Conservation (phyloP, 2,797 vertebrate genomes). For the Enteromius afrohamiltoni region DNA sequence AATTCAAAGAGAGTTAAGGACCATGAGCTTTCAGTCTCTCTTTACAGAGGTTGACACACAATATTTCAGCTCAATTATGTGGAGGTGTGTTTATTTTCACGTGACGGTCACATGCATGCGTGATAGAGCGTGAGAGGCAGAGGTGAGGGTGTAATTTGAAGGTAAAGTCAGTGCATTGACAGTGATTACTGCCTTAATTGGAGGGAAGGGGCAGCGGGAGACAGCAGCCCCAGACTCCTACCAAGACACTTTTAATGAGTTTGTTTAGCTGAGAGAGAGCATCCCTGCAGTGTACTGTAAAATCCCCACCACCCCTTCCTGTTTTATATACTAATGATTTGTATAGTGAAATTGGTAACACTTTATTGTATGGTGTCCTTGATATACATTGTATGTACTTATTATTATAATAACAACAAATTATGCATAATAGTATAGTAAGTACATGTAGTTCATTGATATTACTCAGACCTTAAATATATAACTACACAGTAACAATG, state of each 20-base stretch:
- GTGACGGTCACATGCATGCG: slow-evolving; percentile 20
- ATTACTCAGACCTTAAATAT: too few relatives aligned
- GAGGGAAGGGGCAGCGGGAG: slow-evolving; percentile 60
- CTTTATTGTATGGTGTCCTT: too few relatives aligned
- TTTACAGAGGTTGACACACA: slow-evolving; percentile 18
- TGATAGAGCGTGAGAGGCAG: slow-evolving; percentile 49
- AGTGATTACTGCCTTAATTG: slow-evolving; percentile 62
- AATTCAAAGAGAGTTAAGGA: not conserved
- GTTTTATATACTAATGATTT: slow-evolving; percentile 29
- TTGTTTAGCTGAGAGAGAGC: slow-evolving; percentile 61
- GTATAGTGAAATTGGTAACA: not conserved
- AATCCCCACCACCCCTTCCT: slow-evolving; percentile 51
- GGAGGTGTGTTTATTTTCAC: slow-evolving; percentile 34
- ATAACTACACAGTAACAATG: too few relatives aligned
- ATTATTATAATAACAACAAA: not conserved
- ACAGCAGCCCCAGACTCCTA: slow-evolving; percentile 47
- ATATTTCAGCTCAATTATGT: slow-evolving; percentile 38
- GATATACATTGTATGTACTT: not conserved
- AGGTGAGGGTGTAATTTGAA: slow-evolving; percentile 58
- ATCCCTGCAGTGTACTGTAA: slow-evolving; percentile 63
- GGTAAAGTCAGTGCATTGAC: slow-evolving; percentile 61
- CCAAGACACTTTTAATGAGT: slow-evolving; percentile 60
- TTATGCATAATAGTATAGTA: not conserved
- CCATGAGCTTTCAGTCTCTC: not conserved
- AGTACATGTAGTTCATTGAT: not conserved